Evolutionary conservation across 2,888 invertebrate genomes (phyloP), one percentile per base, ranked within the genome.

Genomic region (Leucophora obtusa): DNA sequence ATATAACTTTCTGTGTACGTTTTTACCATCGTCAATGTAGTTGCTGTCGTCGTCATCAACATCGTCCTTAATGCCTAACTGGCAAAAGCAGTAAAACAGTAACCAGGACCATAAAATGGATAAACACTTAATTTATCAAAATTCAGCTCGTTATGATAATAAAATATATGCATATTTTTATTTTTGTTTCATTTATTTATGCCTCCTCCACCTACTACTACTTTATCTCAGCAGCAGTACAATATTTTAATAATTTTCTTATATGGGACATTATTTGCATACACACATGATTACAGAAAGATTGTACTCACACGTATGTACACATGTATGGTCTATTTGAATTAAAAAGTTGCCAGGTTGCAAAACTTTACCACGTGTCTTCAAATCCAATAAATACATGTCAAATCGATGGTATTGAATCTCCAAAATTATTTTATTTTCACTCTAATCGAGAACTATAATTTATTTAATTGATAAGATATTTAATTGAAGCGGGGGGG

Each of bases 71-170:
- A 11, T 1, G 38, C 11, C 38, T 38, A 76, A 62, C 72, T 38
- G 38, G 38, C 38, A 38, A 54, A 38, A 38, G 50, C 47, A 62
- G 68, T 74, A 77, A 77, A 81, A 77, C 21, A 68, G 68, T 71
- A 72, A 60, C 43, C 54, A 60, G 68, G 33, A 78, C 68, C 69
- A 75, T 79, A 82, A 82, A 83, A 83, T 82, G 81, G 86, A 85
- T 88, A 88, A 88, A 87, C 88, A 89, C 88, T 88, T 88, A 86
- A 88, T 88, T 87, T 87, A 87, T 87, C 86, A 87, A 85, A 85
- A 83, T 86, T 84, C 83, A 83, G 85, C 86, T 87, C 85, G 87
- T 86, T 88, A 87, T 86, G 85, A 85, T 86, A 87, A 88, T 87
- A 87, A 86, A 85, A 59, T 47, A 35, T 71, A 82, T 82, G 78